A percentile compares a stretch with the other conserved stretches of the same genome.
Evolutionary conservation across 2,797 vertebrate species (phyloP).

Genomic region (Sebastes taczanowskii): DNA sequence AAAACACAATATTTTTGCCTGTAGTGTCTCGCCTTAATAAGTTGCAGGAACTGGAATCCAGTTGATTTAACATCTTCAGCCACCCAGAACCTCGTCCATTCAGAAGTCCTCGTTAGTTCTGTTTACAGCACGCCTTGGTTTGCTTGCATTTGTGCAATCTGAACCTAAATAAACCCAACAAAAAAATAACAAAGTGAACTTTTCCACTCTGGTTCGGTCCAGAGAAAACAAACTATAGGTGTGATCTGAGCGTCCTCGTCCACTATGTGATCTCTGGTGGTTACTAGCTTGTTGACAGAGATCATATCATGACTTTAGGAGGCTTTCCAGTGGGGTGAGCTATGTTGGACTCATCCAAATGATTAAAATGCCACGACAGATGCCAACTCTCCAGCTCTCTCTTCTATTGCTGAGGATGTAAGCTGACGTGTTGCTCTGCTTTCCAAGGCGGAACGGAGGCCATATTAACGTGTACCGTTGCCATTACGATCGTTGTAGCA

Average conservation of each 20-base stretch:
- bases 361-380: conserved; percentile 14
- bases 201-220: background rate
- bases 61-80: background rate
- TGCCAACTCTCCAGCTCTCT: background rate
- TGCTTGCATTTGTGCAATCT: background rate
- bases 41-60: background rate
- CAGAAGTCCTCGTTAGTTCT: background rate
- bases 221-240: conserved; percentile 14
- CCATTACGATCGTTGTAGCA: no score
- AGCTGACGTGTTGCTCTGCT: background rate
- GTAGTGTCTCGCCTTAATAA: no score
- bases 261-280: background rate
- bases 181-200: background rate
- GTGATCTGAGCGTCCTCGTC: conserved; percentile 6
- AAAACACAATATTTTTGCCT: no score
- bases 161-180: conserved; percentile 1
- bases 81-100: background rate
- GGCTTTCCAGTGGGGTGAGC: background rate
- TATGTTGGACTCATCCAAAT: background rate
- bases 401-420: background rate
- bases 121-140: background rate
- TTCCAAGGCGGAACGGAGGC: background rate
- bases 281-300: background rate
- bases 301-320: conserved; percentile 21
- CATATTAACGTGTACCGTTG: no score